Conservation (phyloP, 2,797 vertebrate species). For the Sebastes ruberrimus region DNA sequence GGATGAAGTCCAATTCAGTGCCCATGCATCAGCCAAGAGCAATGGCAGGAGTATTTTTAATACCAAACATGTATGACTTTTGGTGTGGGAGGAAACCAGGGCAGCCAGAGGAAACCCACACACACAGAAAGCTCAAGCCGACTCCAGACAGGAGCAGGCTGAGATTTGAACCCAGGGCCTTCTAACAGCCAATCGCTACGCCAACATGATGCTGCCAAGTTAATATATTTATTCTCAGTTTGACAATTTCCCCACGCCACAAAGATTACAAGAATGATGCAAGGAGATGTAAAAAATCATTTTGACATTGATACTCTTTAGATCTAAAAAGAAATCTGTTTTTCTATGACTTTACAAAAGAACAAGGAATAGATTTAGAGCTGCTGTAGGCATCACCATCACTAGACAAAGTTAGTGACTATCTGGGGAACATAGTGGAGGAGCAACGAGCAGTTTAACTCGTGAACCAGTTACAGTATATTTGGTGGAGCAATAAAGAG, state of each 20-base stretch:
- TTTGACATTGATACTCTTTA: not conserved
- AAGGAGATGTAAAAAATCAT: constrained; percentile 20
- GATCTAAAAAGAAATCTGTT: not conserved
- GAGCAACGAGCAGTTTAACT: not conserved
- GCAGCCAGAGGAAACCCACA: constrained; percentile 32
- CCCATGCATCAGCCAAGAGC: not conserved
- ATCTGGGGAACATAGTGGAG: not conserved
- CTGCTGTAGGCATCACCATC: not conserved
- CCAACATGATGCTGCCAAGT: not conserved
- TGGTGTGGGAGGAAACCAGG: constrained; percentile 20
- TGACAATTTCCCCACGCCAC: not conserved
- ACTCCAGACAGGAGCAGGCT: constrained; percentile 5
- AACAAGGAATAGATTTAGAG: not conserved
- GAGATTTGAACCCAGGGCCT: not conserved
- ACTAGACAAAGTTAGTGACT: not conserved
- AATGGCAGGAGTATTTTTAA: not conserved
- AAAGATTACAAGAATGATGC: constrained; percentile 21
- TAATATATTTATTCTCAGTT: not conserved
- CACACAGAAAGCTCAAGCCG: constrained; percentile 11
- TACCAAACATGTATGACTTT: constrained; percentile 12
- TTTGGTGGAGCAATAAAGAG: not conserved
- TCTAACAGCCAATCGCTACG: not conserved
- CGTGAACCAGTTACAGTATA: not conserved
- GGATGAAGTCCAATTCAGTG: not conserved
- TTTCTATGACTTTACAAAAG: not conserved